These are phyloP conservation scores for Acinonyx jubatus DNA, from an alignment of 2,113 vertebrate genomes.

Conservation along the genomic window DNA sequence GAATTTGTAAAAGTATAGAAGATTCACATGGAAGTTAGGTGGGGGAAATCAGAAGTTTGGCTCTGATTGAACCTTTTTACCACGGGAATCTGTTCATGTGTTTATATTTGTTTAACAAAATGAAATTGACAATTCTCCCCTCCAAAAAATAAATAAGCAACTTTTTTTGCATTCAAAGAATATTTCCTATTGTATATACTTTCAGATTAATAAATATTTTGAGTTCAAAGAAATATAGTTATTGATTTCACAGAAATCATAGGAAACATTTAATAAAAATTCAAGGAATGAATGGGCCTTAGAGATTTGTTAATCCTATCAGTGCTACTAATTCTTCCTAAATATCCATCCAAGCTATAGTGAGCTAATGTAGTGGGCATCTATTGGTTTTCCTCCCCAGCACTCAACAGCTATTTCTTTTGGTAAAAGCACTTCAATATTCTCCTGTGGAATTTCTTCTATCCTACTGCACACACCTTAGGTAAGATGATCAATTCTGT, in stretches of 20 bases:
- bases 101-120: constrained; percentile 12
- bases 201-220: neutral
- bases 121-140: neutral
- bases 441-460: neutral
- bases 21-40: neutral
- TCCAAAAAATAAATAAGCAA: neutral
- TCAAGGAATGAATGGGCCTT: neutral
- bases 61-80: neutral
- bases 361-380: neutral
- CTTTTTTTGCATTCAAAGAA: neutral
- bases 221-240: neutral
- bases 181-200: neutral
- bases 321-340: neutral
- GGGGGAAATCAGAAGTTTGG: neutral
- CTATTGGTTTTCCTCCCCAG: neutral
- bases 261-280: neutral
- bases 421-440: neutral
- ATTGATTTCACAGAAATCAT: neutral
- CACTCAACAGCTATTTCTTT: neutral
- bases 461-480: neutral
- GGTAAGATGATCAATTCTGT: neutral
- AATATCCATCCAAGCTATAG: neutral
- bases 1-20: neutral
- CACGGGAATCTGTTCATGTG: neutral
- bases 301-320: neutral